Conservation (phyloP, 2,797 vertebrate species). For the Harpagifer antarcticus region DNA sequence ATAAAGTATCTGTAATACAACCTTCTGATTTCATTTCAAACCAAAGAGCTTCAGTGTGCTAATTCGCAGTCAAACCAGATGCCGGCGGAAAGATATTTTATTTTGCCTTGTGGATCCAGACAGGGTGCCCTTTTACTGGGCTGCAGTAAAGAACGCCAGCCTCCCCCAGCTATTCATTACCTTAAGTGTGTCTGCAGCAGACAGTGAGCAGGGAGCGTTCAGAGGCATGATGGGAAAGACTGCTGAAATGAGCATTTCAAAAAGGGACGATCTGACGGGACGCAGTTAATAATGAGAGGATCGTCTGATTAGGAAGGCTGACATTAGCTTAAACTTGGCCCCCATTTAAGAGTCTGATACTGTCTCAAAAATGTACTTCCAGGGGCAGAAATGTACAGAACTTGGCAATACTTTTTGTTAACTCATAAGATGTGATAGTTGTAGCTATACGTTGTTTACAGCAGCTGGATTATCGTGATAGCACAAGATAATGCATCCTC, state of each 20-base stretch:
- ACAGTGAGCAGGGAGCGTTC: conserved; percentile 49
- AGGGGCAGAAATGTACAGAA: background rate
- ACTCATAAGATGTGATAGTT: background rate
- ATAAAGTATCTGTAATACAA: conserved; percentile 28
- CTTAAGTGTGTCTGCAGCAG: conserved; percentile 81
- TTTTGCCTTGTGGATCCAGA: conserved; percentile 63
- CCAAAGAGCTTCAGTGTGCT: conserved; percentile 10
- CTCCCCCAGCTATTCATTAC: conserved; percentile 81
- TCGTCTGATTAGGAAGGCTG: conserved; percentile 46
- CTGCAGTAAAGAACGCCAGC: conserved; percentile 71
- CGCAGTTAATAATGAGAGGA: conserved; percentile 62
- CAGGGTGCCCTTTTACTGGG: conserved; percentile 73
- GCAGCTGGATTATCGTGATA: too few relatives aligned
- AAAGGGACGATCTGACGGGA: conserved; percentile 48
- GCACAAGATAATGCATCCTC: too few relatives aligned
- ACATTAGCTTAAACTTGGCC: background rate
- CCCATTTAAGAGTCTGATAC: conserved; percentile 19
- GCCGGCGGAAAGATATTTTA: conserved; percentile 37
- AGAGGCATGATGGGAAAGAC: conserved; percentile 59
- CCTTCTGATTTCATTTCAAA: conserved; percentile 31
- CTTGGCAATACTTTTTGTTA: conserved; percentile 12
- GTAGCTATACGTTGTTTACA: too few relatives aligned
- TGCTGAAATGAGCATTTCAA: conserved; percentile 73
- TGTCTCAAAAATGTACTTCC: background rate
- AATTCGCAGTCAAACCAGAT: conserved; percentile 42